These are phyloP conservation scores for Pseudopleuronectes americanus DNA, from an alignment of 2,797 vertebrate species.

Conservation along the genomic window DNA sequence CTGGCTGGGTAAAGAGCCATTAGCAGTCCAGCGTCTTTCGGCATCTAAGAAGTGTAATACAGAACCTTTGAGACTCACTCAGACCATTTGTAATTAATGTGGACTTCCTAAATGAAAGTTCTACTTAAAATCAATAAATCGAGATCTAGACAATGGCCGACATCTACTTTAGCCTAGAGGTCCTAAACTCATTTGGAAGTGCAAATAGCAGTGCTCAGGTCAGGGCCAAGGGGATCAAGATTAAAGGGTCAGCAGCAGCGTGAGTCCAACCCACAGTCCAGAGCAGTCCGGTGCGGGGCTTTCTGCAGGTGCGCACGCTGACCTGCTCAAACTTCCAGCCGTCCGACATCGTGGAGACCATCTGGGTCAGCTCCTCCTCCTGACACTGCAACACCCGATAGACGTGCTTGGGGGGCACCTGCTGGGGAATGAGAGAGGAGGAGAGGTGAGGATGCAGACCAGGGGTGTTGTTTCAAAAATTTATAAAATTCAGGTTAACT, in stretches of 20 bases:
- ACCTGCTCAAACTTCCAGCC: conserved; percentile 99
- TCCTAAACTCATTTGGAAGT: conserved; percentile 29
- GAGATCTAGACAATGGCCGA: no score
- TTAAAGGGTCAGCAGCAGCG: conserved; percentile 82
- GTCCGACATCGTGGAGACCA: conserved; percentile 99
- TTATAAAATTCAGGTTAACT: not conserved
- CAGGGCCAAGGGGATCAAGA: conserved; percentile 58
- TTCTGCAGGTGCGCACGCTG: conserved; percentile 87
- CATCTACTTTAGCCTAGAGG: not conserved
- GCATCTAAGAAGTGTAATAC: no score
- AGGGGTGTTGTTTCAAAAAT: not conserved
- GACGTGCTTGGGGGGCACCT: conserved; percentile 96
- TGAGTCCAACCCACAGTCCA: conserved; percentile 90
- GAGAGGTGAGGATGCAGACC: not conserved
- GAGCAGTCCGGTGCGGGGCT: conserved; percentile 88
- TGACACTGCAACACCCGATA: conserved; percentile 98
- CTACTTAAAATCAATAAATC: not conserved
- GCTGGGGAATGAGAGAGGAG: conserved; percentile 57
- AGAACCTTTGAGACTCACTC: not conserved
- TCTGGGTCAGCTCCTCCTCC: conserved; percentile 98
- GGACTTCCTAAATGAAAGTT: not conserved
- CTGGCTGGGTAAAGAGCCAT: no score
- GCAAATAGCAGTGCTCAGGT: conserved; percentile 55
- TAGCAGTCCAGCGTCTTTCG: no score
- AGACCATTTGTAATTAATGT: not conserved